Base-by-base conservation (phyloP, 2,888 invertebrate genomes). In the Hydroisotoma schaefferi region DNA sequence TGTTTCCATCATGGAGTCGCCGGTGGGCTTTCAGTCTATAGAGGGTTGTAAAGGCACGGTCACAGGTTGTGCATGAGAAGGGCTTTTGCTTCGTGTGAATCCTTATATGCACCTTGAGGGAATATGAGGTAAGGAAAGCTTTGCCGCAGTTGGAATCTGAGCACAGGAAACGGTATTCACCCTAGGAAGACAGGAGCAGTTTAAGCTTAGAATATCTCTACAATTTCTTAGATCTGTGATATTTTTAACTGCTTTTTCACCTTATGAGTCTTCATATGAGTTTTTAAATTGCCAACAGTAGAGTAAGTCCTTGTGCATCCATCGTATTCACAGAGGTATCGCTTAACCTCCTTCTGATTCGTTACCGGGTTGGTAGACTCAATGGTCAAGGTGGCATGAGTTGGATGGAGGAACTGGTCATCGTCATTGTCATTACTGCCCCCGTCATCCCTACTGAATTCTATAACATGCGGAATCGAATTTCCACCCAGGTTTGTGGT, bases 231-330 rank as follows among this genome's bases (percentile, higher is more conserved):
- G 8, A 33, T 33, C 33, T n/a, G n/a, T n/a, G n/a, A n/a, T n/a
- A n/a, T n/a, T n/a, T n/a, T n/a, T n/a, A n/a, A n/a, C n/a, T n/a
- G 33, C 33, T 33, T 8, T 33, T 33, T 18, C 5, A 94, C 94
- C 86, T 88, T 90, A 75, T 95, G 94, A 58, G 93, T 93, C 81
- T 94, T 95, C 83, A 92, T 86, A 79, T 95, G 95, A 63, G 94
- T 94, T 75, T 92, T 84, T 69, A 95, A 81, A 79, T 95, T 95
- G 54, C 94, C 94, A 71, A 91, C 87, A 5, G 94, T 94, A 76
- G 92, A 94, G 20, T 63, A 63, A 15, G 58, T 61, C 28, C 61
- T 38, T 4, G 49, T 55, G 25, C 63, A 67, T 18, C 49, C 49
- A n/a, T 27, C 27, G 29, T 49, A 49, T 10, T 49, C 49, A 18